phyloP scores from a whole-genome alignment of 35 echinoderm and acorn worm genomes.

The Apostichopus californicus region DNA sequence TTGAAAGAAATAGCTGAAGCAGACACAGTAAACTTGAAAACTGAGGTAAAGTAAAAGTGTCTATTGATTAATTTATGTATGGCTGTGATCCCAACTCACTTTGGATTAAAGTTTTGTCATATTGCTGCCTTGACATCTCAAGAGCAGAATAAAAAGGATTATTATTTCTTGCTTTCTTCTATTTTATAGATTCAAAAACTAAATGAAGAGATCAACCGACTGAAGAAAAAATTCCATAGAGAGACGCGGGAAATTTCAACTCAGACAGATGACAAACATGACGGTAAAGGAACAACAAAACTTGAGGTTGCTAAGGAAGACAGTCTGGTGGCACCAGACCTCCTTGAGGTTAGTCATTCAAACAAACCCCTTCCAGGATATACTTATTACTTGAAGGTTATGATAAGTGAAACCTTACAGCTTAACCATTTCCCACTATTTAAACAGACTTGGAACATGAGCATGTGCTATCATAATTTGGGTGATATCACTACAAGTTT shows the following conservation, averaged over 20 bases:
- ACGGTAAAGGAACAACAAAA: not conserved
- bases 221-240: not conserved
- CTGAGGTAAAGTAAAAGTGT: not conserved
- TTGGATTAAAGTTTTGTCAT: no score
- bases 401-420: no score
- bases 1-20: slow-evolving; percentile 5
- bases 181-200: slow-evolving; percentile 14
- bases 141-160: no score
- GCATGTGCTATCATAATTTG: not conserved
- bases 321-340: slow-evolving; percentile 39
- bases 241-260: slow-evolving; percentile 1
- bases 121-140: no score
- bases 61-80: no score
- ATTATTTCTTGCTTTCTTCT: not conserved
- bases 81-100: no score
- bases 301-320: not conserved
- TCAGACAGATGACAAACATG: not conserved
- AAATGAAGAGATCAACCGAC: not conserved
- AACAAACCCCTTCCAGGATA: no score
- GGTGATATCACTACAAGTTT: not conserved
- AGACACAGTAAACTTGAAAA: not conserved
- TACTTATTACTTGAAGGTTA: no score
- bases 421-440: not conserved
- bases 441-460: not conserved
- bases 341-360: slow-evolving; percentile 1